A percentile compares a stretch with the other conserved stretches of the same genome.
phyloP scores from a whole-genome alignment of 2,113 vertebrate species.

The Protobothrops flavoviridis region DNA sequence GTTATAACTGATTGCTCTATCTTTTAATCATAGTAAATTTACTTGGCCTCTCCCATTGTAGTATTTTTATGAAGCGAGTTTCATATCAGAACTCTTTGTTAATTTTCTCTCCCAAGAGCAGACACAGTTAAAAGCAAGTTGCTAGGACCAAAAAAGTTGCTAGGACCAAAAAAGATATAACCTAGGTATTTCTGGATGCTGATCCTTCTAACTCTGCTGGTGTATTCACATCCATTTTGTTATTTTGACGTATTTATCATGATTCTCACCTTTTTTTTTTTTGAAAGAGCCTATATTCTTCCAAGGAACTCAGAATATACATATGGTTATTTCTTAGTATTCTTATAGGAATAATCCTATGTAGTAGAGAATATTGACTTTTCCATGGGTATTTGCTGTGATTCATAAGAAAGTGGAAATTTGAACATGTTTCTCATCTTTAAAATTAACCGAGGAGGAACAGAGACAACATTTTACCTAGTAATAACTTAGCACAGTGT shows the following conservation, averaged over 20 bases:
- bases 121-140: neutral
- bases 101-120: neutral
- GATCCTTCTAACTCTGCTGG: neutral
- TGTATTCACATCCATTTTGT: neutral
- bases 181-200: neutral
- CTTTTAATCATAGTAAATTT: neutral
- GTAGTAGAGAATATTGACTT: neutral
- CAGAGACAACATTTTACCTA: neutral
- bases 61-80: neutral
- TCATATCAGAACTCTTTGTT: neutral
- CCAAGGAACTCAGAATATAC: neutral
- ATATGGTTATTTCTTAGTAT: neutral
- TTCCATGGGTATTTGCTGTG: neutral
- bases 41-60: neutral
- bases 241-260: neutral
- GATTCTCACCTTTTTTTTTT: neutral
- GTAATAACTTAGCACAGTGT: neutral
- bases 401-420: neutral
- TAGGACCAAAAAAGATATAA: neutral
- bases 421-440: neutral
- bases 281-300: neutral
- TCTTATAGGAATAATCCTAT: neutral
- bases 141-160: neutral
- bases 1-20: neutral
- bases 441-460: neutral